Evolutionary conservation across 2,797 vertebrate species (phyloP).

Genomic region (Leucoraja ocellata): DNA sequence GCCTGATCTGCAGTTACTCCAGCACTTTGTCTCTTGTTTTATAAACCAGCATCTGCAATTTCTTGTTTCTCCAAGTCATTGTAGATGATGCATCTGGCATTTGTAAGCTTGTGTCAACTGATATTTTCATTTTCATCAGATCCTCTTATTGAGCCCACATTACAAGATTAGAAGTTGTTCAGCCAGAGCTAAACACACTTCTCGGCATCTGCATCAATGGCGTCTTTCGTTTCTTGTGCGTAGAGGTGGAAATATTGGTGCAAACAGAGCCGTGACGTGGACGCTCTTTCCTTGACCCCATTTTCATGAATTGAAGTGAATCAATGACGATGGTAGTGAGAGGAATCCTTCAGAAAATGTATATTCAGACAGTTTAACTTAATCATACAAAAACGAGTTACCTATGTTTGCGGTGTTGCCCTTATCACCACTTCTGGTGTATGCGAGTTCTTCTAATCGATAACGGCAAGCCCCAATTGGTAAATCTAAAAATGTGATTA

Average conservation of each 20-base stretch:
- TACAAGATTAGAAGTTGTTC: too few relatives aligned
- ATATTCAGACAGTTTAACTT: not conserved
- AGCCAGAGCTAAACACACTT: too few relatives aligned
- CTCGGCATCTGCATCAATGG: too few relatives aligned
- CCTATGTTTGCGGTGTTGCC: conserved; percentile 76
- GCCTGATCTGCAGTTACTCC: too few relatives aligned
- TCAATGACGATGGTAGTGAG: not conserved
- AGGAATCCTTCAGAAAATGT: not conserved
- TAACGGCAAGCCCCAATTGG: conserved; percentile 67
- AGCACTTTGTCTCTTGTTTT: too few relatives aligned
- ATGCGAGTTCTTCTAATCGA: conserved; percentile 73
- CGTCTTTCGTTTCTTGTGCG: too few relatives aligned
- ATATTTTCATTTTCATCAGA: not conserved
- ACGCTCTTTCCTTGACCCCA: too few relatives aligned
- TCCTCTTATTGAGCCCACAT: too few relatives aligned
- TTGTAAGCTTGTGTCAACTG: not conserved
- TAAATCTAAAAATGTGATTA: conserved; percentile 56
- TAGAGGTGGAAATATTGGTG: too few relatives aligned
- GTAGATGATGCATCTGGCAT: not conserved
- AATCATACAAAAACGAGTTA: conserved; percentile 47
- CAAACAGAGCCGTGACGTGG: too few relatives aligned
- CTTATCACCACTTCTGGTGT: conserved; percentile 76
- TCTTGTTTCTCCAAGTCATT: too few relatives aligned
- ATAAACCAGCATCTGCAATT: too few relatives aligned
- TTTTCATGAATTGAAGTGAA: not conserved